Conservation (phyloP, 2,113 vertebrate species). For the Cyprinodon tularosa region DNA sequence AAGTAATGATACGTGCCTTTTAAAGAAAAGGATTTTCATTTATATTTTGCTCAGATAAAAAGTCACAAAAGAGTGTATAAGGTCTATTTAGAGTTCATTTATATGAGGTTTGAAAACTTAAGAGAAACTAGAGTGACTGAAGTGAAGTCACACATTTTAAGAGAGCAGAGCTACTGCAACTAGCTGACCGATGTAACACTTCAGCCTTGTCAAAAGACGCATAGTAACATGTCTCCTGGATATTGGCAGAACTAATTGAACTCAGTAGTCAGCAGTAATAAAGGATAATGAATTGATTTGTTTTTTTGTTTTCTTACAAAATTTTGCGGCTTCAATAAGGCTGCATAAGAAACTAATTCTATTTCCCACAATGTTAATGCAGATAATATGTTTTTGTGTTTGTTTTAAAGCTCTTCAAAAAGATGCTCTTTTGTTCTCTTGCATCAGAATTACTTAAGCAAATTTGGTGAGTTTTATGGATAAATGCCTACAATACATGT, state of each 20-base stretch:
- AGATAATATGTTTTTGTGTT: too few relatives aligned
- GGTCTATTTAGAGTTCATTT: neutral
- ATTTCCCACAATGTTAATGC: neutral
- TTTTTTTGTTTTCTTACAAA: neutral
- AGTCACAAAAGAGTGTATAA: neutral
- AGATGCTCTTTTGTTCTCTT: neutral
- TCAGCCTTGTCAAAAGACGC: neutral
- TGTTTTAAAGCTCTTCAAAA: neutral
- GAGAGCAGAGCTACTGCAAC: neutral
- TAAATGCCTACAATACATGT: neutral
- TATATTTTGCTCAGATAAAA: neutral
- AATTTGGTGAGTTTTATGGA: neutral
- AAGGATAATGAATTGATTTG: neutral
- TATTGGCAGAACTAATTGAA: neutral
- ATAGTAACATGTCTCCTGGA: neutral
- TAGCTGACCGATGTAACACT: neutral
- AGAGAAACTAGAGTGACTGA: neutral
- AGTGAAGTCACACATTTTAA: neutral
- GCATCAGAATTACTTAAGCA: neutral
- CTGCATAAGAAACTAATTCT: neutral
- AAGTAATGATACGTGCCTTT: too few relatives aligned
- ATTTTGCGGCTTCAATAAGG: neutral
- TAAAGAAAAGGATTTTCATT: too few relatives aligned
- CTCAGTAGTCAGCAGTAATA: neutral
- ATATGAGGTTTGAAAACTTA: neutral